Evolutionary conservation across 1,140 invertebrate genomes (phyloP).

Genomic region (Solenopsis fugax): DNA sequence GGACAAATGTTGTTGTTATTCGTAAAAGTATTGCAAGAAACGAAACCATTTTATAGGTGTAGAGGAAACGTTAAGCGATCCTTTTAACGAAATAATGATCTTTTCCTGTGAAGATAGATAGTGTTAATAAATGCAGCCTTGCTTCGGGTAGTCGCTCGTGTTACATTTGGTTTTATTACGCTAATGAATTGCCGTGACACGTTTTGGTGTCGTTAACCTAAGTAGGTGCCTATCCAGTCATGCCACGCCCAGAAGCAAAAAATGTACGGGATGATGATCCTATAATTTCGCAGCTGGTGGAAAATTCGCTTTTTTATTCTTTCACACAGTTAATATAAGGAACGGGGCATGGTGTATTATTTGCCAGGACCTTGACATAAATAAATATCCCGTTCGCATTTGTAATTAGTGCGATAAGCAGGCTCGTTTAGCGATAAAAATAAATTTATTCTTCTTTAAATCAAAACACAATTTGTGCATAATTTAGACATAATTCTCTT

Average conservation of each 20-base stretch:
- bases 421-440: neutral
- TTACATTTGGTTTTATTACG: conserved; percentile 77
- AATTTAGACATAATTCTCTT: neutral
- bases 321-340: neutral
- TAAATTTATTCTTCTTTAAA: conserved; percentile 9
- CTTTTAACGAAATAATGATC: conserved; percentile 20
- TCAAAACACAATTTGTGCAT: neutral
- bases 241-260: conserved; percentile 72
- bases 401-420: conserved; percentile 8
- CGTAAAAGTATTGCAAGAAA: conserved; percentile 15
- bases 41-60: neutral
- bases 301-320: conserved; percentile 27
- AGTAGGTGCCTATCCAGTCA: conserved; percentile 77
- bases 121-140: conserved; percentile 67
- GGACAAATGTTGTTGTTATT: conserved; percentile 16
- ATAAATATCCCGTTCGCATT: conserved; percentile 34
- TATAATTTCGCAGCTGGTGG: conserved; percentile 60
- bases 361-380: conserved; percentile 42
- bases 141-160: conserved; percentile 48
- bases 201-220: conserved; percentile 80
- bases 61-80: neutral
- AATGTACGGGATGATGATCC: conserved; percentile 71
- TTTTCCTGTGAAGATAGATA: neutral
- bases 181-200: conserved; percentile 85
- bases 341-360: neutral